Base-by-base conservation (phyloP, 2,113 vertebrate species). In the Pantherophis guttatus region DNA sequence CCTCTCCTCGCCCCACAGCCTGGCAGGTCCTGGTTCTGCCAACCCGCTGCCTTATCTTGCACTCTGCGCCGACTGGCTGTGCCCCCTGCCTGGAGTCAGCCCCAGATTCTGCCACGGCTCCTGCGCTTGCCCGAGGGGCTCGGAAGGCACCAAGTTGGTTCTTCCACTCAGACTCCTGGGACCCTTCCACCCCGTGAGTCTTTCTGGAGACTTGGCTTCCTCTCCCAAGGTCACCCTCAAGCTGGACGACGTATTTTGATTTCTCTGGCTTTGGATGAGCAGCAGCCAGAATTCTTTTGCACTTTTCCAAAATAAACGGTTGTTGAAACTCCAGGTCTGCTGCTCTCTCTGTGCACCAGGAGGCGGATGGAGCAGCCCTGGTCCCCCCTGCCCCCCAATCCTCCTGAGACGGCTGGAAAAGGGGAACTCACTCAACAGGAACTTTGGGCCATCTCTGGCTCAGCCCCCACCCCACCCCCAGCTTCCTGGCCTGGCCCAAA, bases 271-370 rank as follows among this genome's bases (percentile, higher is more conserved):
- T 24, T 85, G 58, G 48, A 96, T 95, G 94, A 94, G 95, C 92
- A 15, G 96, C 94, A 1, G 8, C 8, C 75, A 92, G 70, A 94
- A 91, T 96, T 50, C 96, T 95, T 96, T 93, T 94, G 95, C 93
- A 95, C 96, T 96, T 97, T 97, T 97, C 96, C 96, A 97, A 48
- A 97, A 96, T 97, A 97, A 97, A 97, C 91, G 1, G 9, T 59
- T 48, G 93, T 94, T 90, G 11, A 9, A 91, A 96, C 95, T 93
- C 93, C 52, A 5, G 11, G 0, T 9, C 29, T 88, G 24, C 26
- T 11, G 44, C 53, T 21, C 53, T 8, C 52, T 9, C 26, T 57
- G 15, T 70, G 88, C 39, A 1, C 33, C 17, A 17, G 13, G 13
- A 19, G 70, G 7, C 0, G 10, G 21, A 17, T 8, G 81, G 13